A percentile compares a stretch with the other conserved stretches of the same genome.
These are phyloP conservation scores for Aricia artaxerxes DNA, from an alignment of 2,888 invertebrate genomes.

Conservation along the genomic window DNA sequence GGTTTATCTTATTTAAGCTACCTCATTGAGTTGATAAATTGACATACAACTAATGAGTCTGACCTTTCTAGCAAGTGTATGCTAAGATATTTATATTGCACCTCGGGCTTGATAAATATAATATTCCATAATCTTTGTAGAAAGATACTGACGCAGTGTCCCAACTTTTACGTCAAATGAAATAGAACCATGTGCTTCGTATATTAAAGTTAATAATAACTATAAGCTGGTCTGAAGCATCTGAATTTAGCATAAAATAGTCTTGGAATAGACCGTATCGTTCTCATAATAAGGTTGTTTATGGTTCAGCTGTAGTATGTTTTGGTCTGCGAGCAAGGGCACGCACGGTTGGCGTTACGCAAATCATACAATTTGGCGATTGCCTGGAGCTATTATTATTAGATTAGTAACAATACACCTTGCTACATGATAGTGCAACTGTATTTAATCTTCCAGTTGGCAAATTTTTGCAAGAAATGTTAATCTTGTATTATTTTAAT, in stretches of 20 bases:
- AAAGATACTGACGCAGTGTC: neutral
- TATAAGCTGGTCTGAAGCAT: neutral
- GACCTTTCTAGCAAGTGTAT: neutral
- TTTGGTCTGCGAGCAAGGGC: neutral
- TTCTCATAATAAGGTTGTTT: neutral
- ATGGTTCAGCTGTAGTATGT: neutral
- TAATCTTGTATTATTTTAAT: too few species aligned
- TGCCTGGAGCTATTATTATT: neutral
- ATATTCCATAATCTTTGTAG: neutral
- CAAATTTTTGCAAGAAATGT: too few species aligned
- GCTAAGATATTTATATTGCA: neutral
- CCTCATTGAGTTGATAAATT: neutral
- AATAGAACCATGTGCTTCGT: neutral
- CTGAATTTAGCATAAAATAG: neutral
- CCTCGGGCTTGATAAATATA: neutral
- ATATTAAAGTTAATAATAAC: neutral
- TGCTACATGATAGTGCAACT: neutral
- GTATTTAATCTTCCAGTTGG: neutral
- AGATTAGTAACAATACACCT: conserved; percentile 6
- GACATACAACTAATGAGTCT: neutral
- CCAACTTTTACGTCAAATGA: neutral
- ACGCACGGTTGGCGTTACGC: conserved; percentile 24
- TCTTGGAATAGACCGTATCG: neutral
- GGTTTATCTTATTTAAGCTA: too few species aligned
- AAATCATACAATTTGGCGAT: conserved; percentile 15